Evolutionary conservation across 2,797 vertebrate species (phyloP), one percentile per base, ranked within the genome.

Genomic region (Pseudomugil gertrudae): DNA sequence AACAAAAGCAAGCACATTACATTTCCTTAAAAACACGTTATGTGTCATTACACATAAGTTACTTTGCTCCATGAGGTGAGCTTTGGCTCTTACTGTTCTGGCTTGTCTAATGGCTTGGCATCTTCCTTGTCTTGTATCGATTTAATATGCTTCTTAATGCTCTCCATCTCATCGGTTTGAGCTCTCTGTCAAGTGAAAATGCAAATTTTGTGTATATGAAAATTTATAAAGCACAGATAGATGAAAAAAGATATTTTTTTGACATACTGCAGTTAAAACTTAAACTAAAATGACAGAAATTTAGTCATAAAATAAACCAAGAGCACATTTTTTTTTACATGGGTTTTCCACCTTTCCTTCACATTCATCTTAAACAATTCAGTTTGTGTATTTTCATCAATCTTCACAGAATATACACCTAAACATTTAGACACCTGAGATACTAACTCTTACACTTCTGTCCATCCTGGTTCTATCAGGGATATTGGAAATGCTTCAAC

Each of bases 81-180:
- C 30, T 58, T n/a, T 57, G 27, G 19, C 56, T 65, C 96, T 96
- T 94, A 99, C 98, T 99, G 98, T 86, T 99, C 98, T 3, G 98
- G 98, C 76, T 99, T 99, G 90, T 99, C 98, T 89, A 99, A 88
- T 33, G 95, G 96, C 79, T 97, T 98, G 64, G 94, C 75, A 0
- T 94, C 92, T 65, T 95, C 95, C 74, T 96, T 98, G 84, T 95
- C 95, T 91, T 94, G 95, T 64, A 93, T 92, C 23, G 96, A 91
- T 56, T 96, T 95, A 27, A 96, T 87, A 50, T 99, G 96, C 72
- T 96, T 98, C 77, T 94, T 93, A 75, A 99, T 98, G 90, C 95
- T 95, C 54, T 96, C 96, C 86, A 97, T 89, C 90, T 99, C 98
- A 59, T 99, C 97, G 56, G 93, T 90, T 74, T 97, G 96, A 67